A percentile compares a stretch with the other conserved stretches of the same genome.
Conservation (phyloP, 2,888 invertebrate species). For the Ichneumon xanthorius region DNA sequence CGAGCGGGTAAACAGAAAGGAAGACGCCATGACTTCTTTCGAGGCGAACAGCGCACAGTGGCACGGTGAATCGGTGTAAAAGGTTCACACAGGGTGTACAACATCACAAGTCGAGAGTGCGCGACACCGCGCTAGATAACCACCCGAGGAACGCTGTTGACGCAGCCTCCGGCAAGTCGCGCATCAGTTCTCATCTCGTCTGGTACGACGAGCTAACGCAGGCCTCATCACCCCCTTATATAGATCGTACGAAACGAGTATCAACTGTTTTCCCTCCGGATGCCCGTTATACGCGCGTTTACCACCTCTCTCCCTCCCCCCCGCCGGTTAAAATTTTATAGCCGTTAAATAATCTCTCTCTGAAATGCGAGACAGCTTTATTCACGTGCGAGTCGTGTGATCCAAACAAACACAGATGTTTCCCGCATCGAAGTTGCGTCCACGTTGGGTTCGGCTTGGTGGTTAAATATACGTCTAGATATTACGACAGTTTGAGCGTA, state of each 20-base stretch:
- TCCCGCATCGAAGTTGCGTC: not conserved
- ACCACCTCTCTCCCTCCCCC: not conserved
- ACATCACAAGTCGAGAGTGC: not conserved
- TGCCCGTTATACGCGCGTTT: not conserved
- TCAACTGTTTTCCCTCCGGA: slow-evolving; percentile 15
- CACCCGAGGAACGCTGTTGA: not conserved
- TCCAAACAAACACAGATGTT: slow-evolving; percentile 21
- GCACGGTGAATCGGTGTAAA: not conserved
- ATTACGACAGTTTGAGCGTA: no score
- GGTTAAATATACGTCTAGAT: not conserved
- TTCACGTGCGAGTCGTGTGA: slow-evolving; percentile 5
- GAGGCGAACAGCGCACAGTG: not conserved
- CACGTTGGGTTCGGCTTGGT: not conserved
- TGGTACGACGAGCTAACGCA: slow-evolving; percentile 1
- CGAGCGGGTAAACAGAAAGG: not conserved
- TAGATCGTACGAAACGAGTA: not conserved
- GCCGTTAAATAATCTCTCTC: not conserved
- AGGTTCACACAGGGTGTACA: not conserved
- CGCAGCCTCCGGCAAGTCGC: slow-evolving; percentile 6
- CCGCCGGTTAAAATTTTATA: not conserved
- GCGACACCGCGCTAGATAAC: not conserved
- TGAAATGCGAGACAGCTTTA: slow-evolving; percentile 2
- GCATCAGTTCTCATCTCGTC: slow-evolving; percentile 13
- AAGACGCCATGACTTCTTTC: not conserved
- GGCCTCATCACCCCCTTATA: not conserved